Conservation (phyloP, 2,888 invertebrate genomes). For the Acanthosepion lycidas region DNA sequence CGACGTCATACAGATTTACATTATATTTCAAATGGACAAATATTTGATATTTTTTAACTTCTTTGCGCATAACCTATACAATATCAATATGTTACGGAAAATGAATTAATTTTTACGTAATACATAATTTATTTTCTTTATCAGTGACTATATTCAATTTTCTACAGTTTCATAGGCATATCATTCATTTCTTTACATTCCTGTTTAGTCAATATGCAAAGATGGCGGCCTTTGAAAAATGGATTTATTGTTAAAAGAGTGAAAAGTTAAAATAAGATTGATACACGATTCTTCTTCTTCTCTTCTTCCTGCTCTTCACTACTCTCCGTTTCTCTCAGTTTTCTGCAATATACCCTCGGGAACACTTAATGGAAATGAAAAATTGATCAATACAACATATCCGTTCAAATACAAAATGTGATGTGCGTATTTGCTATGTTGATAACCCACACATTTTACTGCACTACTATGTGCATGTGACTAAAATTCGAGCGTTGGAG, state of each 20-base stretch:
- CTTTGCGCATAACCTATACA: too few species aligned
- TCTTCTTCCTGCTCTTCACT: background rate
- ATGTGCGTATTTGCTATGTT: background rate
- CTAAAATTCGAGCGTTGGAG: background rate
- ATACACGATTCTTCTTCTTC: background rate
- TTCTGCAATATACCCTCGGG: background rate
- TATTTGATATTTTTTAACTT: too few species aligned
- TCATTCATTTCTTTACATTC: background rate
- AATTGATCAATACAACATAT: background rate
- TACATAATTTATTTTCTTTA: slow-evolving; percentile 15
- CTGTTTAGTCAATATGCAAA: background rate
- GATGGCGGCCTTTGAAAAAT: background rate
- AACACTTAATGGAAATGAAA: slow-evolving; percentile 21
- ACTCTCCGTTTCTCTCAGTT: background rate
- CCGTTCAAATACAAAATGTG: background rate
- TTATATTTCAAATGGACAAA: too few species aligned
- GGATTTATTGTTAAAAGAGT: slow-evolving; percentile 33
- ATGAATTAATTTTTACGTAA: background rate
- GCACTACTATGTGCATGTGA: background rate
- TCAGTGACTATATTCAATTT: background rate
- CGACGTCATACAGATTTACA: too few species aligned
- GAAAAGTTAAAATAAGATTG: slow-evolving; percentile 33
- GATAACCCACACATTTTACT: background rate
- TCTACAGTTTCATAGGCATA: background rate
- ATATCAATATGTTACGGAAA: background rate